A percentile compares a stretch with the other conserved stretches of the same genome.
Conservation (phyloP, 2,797 vertebrate genomes). For the Leucoraja ocellata region DNA sequence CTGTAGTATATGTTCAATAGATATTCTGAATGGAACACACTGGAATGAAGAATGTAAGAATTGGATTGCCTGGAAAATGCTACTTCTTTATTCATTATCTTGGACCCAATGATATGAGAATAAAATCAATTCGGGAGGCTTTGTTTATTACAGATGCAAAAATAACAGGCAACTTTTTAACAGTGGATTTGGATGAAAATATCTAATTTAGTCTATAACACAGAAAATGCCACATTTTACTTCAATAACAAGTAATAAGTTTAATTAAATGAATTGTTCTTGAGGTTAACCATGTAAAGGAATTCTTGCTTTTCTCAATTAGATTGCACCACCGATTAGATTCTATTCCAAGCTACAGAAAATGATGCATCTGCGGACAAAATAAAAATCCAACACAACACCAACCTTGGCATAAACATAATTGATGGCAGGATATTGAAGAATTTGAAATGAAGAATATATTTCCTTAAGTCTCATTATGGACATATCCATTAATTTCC, state of each 20-base stretch:
- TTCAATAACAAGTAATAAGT: background rate
- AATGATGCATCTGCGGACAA: background rate
- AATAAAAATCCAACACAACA: background rate
- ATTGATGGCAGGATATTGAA: no score
- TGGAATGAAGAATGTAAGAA: background rate
- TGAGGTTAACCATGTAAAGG: background rate
- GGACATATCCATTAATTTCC: background rate
- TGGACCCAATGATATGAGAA: background rate
- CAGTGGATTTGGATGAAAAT: background rate
- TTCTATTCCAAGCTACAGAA: background rate
- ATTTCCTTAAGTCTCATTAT: constrained; percentile 1
- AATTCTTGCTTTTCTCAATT: background rate
- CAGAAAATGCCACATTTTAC: background rate
- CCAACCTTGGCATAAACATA: background rate
- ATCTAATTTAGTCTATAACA: background rate
- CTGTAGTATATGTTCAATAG: background rate
- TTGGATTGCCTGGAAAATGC: background rate
- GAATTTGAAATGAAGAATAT: background rate
- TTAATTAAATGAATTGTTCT: background rate
- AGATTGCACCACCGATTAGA: background rate
- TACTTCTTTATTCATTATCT: background rate
- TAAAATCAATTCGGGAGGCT: background rate
- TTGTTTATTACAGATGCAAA: background rate
- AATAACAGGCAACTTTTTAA: background rate
- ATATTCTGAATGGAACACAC: background rate